Evolutionary conservation across 2,888 invertebrate species (phyloP), one percentile per base, ranked within the genome.

Genomic region (Ethmia dodecea): DNA sequence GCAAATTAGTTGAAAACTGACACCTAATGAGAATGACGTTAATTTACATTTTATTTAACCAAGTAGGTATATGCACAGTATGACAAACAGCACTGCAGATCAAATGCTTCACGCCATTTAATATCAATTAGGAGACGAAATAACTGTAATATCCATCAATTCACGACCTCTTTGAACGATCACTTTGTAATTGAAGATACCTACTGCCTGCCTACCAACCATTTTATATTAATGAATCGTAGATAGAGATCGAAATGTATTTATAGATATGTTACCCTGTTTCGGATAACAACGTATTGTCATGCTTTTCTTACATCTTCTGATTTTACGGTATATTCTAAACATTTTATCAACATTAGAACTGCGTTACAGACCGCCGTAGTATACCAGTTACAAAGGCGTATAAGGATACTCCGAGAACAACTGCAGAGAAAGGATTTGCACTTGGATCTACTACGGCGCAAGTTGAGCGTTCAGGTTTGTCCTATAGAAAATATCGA

Each of bases 391-490:
- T 89, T 97, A 24, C 97, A 97, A 75, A 88, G 96, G 40, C 89
- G 96, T 44, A 92, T 96, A 22, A 90, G 96, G 48, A 93, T 93
- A 5, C 79, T 97, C 9, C 89, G 96, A 31, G 97, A 97, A 65
- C 97, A 98, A 69, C 87, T 97, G 16, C 96, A 97, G 62, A 90
- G 96, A 37, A 92, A 96, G 57, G 98, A 98, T 65, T 87, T 97
- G 25, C 97, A 98, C 68, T 81, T 97, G 60, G 97, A 98, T 74
- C 87, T 97, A 39, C 81, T 97, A 30, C 88, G 96, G 27, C 91
- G 96, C 50, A 98, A 98, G 73, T 83, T 97, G 33, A 92, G 92
- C 38, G 88, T 95, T 9, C 93, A 95, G 70, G 96, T 95, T 68
- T 10, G n/a, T 22, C 22, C 22, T 22, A 2, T 22, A 22, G 3